A percentile compares a stretch with the other conserved stretches of the same genome.
Evolutionary conservation across 2,888 invertebrate genomes (phyloP).

Genomic region (Apomyelois bistriatella): DNA sequence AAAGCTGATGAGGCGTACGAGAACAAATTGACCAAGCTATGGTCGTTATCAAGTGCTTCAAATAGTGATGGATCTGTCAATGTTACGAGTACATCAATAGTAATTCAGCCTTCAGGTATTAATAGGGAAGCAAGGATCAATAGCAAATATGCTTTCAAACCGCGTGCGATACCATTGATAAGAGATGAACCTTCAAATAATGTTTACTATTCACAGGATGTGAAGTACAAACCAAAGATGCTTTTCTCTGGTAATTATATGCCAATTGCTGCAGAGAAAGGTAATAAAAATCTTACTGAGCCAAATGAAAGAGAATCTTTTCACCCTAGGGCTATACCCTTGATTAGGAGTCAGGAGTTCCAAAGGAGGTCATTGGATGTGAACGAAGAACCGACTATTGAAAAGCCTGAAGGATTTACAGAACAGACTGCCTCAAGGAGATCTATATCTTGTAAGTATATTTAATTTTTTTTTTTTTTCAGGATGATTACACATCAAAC

Average conservation of each 20-base stretch:
- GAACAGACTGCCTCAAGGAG: conserved; percentile 55
- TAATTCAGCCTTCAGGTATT: conserved; percentile 53
- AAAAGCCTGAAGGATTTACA: conserved; percentile 51
- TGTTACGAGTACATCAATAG: conserved; percentile 60
- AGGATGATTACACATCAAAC: background rate
- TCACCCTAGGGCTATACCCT: conserved; percentile 59
- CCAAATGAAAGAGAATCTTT: conserved; percentile 38
- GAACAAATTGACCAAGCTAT: conserved; percentile 57
- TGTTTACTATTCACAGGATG: conserved; percentile 51
- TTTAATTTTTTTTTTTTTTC: background rate
- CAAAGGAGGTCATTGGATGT: conserved; percentile 56
- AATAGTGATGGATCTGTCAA: conserved; percentile 56
- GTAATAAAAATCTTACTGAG: conserved; percentile 38
- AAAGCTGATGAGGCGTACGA: conserved; percentile 49
- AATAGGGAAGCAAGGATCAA: conserved; percentile 36
- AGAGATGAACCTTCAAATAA: conserved; percentile 41
- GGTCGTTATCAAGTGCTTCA: conserved; percentile 51
- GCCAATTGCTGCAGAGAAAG: conserved; percentile 73
- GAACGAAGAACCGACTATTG: conserved; percentile 48
- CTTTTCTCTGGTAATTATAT: conserved; percentile 75
- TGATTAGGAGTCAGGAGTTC: conserved; percentile 54
- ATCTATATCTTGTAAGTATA: conserved; percentile 66
- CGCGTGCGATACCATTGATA: conserved; percentile 54
- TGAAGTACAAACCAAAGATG: conserved; percentile 52
- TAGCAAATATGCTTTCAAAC: conserved; percentile 55